phyloP scores from a whole-genome alignment of 1,140 invertebrate species.

The Cyclina sinensis region DNA sequence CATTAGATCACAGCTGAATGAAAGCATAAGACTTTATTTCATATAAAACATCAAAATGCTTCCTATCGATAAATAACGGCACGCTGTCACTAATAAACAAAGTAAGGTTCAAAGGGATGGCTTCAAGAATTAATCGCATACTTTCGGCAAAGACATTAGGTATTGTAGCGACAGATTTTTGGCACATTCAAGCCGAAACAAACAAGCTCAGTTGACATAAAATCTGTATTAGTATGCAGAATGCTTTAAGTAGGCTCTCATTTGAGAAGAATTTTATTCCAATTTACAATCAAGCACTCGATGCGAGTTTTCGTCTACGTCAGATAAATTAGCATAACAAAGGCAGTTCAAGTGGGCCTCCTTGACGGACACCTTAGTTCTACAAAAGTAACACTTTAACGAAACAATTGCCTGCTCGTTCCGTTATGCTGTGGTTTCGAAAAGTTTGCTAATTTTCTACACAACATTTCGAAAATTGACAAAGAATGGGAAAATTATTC shows the following conservation, averaged over 20 bases:
- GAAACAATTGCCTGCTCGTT: constrained; percentile 20
- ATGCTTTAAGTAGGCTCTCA: constrained; percentile 44
- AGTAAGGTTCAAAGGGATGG: too few relatives aligned
- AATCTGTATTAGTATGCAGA: constrained; percentile 66
- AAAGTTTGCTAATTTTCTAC: constrained; percentile 22
- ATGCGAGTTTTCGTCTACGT: constrained; percentile 36
- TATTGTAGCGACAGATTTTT: constrained; percentile 66
- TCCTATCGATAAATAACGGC: neutral
- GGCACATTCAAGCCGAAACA: constrained; percentile 48
- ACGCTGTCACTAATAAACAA: too few relatives aligned
- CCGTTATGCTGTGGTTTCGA: constrained; percentile 16
- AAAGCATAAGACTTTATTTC: too few relatives aligned
- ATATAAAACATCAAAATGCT: too few relatives aligned
- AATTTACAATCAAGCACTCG: constrained; percentile 59
- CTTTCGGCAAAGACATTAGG: constrained; percentile 52
- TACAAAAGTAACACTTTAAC: constrained; percentile 11
- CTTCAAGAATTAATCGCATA: neutral
- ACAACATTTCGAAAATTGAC: constrained; percentile 38
- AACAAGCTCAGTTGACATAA: constrained; percentile 62
- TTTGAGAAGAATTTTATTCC: constrained; percentile 60
- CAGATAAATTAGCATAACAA: constrained; percentile 59
- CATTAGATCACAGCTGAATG: too few relatives aligned
- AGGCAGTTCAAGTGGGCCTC: constrained; percentile 39
- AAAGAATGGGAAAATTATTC: constrained; percentile 53
- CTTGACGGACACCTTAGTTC: constrained; percentile 1